These are phyloP conservation scores for Rhea americana DNA, from an alignment of 2,113 vertebrate species.

Conservation along the genomic window DNA sequence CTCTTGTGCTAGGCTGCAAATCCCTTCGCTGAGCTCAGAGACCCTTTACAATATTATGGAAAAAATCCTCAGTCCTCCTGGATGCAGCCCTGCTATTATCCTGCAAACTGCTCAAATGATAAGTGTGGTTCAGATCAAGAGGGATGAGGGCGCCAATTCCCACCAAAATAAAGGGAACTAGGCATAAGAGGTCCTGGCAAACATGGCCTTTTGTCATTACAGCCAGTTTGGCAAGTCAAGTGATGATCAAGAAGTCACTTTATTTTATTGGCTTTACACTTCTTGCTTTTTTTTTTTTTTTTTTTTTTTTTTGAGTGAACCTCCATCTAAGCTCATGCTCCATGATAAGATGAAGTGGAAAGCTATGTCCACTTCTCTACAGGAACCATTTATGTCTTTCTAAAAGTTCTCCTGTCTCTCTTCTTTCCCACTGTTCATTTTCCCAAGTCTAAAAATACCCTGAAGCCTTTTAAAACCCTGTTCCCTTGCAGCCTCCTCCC, in stretches of 20 bases:
- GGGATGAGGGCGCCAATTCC: neutral
- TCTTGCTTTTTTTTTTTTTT: neutral
- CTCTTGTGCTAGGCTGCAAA: neutral
- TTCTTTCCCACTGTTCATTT: neutral
- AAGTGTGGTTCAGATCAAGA: rapidly evolving
- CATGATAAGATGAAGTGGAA: neutral
- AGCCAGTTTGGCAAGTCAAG: rapidly evolving
- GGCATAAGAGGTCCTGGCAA: neutral
- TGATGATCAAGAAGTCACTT: neutral
- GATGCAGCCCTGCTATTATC: rapidly evolving
- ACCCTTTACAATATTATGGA: neutral
- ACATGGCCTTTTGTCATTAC: neutral
- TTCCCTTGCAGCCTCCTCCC: conserved; percentile 45
- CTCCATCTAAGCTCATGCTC: neutral
- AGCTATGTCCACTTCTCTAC: neutral
- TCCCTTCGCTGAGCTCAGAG: neutral
- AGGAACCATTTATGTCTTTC: neutral
- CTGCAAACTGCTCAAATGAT: neutral
- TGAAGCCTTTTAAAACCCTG: conserved; percentile 20
- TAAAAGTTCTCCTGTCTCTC: conserved; percentile 4
- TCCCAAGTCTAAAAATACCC: conserved; percentile 59
- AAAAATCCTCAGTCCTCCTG: neutral
- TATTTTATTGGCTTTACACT: neutral
- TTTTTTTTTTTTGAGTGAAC: neutral
- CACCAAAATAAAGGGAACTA: neutral